A percentile compares a stretch with the other conserved stretches of the same genome.
Conservation (phyloP, 2,888 invertebrate species). For the Drosophila diplacantha region DNA sequence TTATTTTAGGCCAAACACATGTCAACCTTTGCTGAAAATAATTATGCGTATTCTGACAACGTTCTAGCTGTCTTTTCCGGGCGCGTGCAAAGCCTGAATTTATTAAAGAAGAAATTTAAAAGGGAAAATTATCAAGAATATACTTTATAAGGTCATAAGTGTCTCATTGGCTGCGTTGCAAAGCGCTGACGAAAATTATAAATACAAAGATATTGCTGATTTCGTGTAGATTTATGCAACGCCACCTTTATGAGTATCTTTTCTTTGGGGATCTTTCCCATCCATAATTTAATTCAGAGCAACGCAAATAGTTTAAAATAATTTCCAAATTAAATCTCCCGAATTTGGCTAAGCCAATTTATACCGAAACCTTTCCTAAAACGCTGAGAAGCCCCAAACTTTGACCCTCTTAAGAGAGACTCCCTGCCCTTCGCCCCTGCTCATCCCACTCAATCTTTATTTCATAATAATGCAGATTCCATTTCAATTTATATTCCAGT, state of each 20-base stretch:
- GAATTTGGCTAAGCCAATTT: conserved; percentile 20
- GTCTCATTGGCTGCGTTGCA: too few relatives aligned
- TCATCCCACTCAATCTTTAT: conserved; percentile 37
- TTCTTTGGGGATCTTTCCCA: too few relatives aligned
- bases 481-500: conserved; percentile 55
- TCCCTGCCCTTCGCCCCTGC: neutral
- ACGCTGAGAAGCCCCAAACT: conserved; percentile 1
- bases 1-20: conserved; percentile 21
- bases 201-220: too few relatives aligned
- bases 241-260: neutral
- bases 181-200: too few relatives aligned
- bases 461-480: conserved; percentile 65
- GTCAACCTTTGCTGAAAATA: conserved; percentile 7
- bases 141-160: too few relatives aligned
- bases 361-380: conserved; percentile 9
- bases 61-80: conserved; percentile 8
- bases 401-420: conserved; percentile 2
- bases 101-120: neutral
- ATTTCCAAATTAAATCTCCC: conserved; percentile 3
- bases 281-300: neutral
- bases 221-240: too few relatives aligned
- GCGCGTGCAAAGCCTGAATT: conserved; percentile 6
- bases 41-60: conserved; percentile 6
- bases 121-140: neutral
- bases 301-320: neutral